Evolutionary conservation across 53 echinoderm and acorn worm genomes (phyloP), one percentile per base, ranked within the genome.

Genomic region (Arbacia lixula): DNA sequence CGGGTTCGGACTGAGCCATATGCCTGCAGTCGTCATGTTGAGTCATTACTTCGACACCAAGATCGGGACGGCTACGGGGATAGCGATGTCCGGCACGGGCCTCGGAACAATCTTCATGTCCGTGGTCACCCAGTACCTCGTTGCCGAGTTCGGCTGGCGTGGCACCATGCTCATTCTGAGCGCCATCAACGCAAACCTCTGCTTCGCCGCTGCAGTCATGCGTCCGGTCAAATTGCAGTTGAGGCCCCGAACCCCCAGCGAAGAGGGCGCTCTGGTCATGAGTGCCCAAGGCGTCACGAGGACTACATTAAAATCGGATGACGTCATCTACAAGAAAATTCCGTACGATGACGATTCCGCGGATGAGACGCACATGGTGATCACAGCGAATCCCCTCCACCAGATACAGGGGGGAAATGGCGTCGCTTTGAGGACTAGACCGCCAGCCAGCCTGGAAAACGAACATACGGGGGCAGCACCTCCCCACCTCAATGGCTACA

Each of bases 101-200:
- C 28, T 85, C 36, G 85, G 85, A 5, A 74, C 85, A 12, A 74
- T 75, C 60, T 60, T 85, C 4, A 85, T 85, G 85, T 75, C 74
- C 3, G 17, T 76, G 39, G 75, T 53, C 35, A 75, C 75, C 1
- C 75, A 75, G 75, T 53, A 36, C 28, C 72, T 88, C 12, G 58
- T 88, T 58, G 62, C 84, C 14, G 21, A 28, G 57, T 84, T 62
- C 26, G 83, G 88, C 0, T 88, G 88, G 88, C 57, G 88, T 2
- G 88, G 88, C 17, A 72, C 84, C 35, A 71, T 88, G 71, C 72
- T 88, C 12, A 30, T 88, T 25, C 28, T 72, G 10, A 71, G 69
- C 34, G 88, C 83, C 22, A 62, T 88, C 22, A 69, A 53, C 36
- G 56, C 62, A 17, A 83, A 88, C 30, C 26, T 84, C 9, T 88